These are phyloP conservation scores for Lagopus muta DNA, from an alignment of 2,113 vertebrate species.

Conservation along the genomic window DNA sequence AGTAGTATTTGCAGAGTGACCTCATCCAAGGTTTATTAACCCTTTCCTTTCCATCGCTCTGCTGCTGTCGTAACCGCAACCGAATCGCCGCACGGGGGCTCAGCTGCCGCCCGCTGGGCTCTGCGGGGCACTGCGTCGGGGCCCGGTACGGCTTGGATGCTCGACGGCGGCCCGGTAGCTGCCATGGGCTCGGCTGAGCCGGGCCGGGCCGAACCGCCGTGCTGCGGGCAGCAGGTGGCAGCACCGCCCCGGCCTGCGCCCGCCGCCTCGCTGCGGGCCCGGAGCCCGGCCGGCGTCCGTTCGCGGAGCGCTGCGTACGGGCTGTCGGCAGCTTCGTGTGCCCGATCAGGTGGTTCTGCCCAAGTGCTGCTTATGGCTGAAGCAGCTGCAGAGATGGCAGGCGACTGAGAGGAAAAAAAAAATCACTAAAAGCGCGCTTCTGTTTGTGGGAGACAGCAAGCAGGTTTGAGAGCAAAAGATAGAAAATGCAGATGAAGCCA, in stretches of 20 bases:
- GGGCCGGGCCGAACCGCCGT: no score
- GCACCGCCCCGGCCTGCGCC: background rate
- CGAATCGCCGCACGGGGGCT: no score
- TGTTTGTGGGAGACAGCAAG: background rate
- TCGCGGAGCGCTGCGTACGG: no score
- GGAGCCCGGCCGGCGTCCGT: no score
- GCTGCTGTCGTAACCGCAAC: no score
- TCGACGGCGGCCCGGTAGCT: no score
- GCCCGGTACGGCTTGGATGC: no score
- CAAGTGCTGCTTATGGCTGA: background rate
- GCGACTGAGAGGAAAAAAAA: background rate
- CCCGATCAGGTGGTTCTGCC: fast-evolving
- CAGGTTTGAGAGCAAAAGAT: background rate
- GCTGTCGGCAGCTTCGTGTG: background rate
- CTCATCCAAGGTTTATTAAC: background rate
- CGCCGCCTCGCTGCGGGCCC: no score
- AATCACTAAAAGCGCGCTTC: fast-evolving
- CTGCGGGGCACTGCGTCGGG: no score
- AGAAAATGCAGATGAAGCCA: background rate
- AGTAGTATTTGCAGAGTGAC: background rate
- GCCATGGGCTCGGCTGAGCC: no score
- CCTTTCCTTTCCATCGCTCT: background rate
- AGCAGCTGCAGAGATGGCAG: no score
- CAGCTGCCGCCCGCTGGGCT: no score
- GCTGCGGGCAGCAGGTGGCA: background rate